Evolutionary conservation across 2,113 vertebrate genomes (phyloP).

Genomic region (Zapornia atra): DNA sequence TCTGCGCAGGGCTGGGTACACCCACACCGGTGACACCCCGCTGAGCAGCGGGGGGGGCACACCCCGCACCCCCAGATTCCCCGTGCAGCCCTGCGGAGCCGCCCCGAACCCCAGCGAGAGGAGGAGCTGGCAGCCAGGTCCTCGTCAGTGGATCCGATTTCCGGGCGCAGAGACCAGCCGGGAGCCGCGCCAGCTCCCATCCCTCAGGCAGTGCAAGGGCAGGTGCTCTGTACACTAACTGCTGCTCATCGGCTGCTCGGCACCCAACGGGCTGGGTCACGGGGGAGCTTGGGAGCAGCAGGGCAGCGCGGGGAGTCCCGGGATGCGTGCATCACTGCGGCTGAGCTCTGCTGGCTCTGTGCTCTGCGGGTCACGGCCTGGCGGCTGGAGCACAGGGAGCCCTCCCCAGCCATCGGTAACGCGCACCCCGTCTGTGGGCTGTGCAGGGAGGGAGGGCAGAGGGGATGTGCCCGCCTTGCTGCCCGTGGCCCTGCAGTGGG

Average conservation of each 20-base stretch:
- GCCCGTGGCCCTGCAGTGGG: background rate
- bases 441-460: background rate
- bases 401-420: accelerated
- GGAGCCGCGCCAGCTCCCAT: background rate
- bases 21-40: background rate
- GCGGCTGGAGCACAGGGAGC: accelerated
- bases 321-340: accelerated
- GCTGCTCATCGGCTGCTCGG: background rate
- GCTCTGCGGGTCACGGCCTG: background rate
- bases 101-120: background rate
- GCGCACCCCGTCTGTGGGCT: accelerated
- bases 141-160: background rate
- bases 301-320: accelerated
- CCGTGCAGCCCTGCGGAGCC: background rate
- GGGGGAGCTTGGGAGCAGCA: no score
- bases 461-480: background rate
- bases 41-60: no score
- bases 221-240: background rate
- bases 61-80: background rate
- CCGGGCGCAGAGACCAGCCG: background rate
- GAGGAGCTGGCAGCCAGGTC: background rate
- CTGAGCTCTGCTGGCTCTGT: accelerated
- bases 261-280: background rate
- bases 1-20: slow-evolving; percentile 60
- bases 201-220: background rate